These are phyloP conservation scores for Coturnix japonica DNA, from an alignment of 2,113 vertebrate genomes.

Conservation along the genomic window DNA sequence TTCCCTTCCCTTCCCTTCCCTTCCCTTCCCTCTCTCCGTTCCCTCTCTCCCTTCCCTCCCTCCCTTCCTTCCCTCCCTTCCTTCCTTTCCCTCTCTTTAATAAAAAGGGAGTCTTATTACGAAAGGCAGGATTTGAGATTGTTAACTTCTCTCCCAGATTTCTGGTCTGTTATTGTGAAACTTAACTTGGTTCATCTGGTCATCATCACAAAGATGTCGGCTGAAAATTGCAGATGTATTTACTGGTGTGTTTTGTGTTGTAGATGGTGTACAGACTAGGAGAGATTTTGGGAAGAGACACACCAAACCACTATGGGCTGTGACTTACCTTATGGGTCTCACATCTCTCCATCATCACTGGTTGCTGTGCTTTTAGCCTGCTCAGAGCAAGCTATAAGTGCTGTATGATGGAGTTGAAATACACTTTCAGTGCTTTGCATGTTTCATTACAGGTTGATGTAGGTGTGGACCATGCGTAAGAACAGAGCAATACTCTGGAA, in stretches of 20 bases:
- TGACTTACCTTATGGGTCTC: background rate
- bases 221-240: background rate
- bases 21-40: no score
- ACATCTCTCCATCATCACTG: background rate
- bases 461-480: background rate
- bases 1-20: no score
- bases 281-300: background rate
- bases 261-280: background rate
- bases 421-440: background rate
- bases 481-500: background rate
- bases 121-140: background rate
- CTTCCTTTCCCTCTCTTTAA: background rate
- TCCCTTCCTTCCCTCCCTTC: no score
- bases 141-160: background rate
- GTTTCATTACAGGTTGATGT: background rate
- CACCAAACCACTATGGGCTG: background rate
- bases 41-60: no score
- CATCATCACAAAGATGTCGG: background rate
- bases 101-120: background rate
- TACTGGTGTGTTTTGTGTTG: background rate
- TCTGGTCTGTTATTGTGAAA: background rate
- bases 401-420: background rate
- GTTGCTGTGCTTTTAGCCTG: background rate
- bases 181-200: background rate
- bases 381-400: background rate